Conservation (phyloP, 2,113 vertebrate species). For the Ibidorhyncha struthersii region DNA sequence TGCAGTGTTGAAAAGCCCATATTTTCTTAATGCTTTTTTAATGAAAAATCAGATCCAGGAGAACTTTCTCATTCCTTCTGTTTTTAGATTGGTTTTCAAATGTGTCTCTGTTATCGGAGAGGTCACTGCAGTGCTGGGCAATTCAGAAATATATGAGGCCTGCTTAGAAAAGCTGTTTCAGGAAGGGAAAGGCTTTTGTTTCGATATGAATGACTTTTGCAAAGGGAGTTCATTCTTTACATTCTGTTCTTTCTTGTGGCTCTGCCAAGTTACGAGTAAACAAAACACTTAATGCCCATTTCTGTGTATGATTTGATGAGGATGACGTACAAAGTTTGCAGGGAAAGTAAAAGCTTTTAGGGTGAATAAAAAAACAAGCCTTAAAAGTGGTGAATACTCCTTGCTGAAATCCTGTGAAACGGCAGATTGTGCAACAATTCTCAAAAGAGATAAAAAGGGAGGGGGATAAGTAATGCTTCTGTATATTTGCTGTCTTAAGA, state of each 20-base stretch:
- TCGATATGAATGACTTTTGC: constrained; percentile 25
- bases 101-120: not conserved
- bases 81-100: constrained; percentile 11
- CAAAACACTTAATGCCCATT: constrained; percentile 52
- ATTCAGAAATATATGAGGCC: constrained; percentile 34
- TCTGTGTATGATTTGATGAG: constrained; percentile 41
- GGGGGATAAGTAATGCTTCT: not conserved
- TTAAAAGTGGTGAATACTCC: not conserved
- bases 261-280: constrained; percentile 59
- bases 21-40: constrained; percentile 47
- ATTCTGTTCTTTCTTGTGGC: constrained; percentile 59
- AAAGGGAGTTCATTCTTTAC: constrained; percentile 61
- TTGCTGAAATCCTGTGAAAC: not conserved
- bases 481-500: not conserved
- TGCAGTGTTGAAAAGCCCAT: not conserved
- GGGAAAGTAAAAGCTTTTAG: constrained; percentile 48
- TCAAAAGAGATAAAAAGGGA: not conserved
- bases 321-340: constrained; percentile 42
- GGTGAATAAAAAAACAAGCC: not conserved
- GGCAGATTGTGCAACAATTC: constrained; percentile 35
- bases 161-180: constrained; percentile 17
- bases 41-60: constrained; percentile 13
- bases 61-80: not conserved
- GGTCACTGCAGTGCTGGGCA: constrained; percentile 2
- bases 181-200: constrained; percentile 66